Conservation (phyloP, 2,888 invertebrate genomes). For the Petrophora chlorosata region DNA sequence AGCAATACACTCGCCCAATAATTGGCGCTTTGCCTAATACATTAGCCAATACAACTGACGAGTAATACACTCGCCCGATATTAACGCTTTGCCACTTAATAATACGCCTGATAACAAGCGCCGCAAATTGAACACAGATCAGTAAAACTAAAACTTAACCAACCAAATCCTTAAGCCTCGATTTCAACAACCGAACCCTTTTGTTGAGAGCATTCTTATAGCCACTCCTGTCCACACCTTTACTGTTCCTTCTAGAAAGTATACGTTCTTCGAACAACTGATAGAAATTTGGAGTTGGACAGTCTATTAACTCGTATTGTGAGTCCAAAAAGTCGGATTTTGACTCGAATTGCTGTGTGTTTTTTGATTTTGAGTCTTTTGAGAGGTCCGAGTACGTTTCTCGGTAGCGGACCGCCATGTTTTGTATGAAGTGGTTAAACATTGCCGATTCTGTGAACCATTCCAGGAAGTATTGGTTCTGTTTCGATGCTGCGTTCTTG, state of each 20-base stretch:
- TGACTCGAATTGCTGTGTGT: background rate
- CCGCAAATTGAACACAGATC: background rate
- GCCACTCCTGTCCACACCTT: constrained; percentile 55
- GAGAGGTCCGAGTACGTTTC: constrained; percentile 32
- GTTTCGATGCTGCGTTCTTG: constrained; percentile 85
- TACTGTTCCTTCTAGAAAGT: constrained; percentile 45
- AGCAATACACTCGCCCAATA: too few relatives aligned
- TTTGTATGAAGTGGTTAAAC: constrained; percentile 90
- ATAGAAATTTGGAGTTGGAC: constrained; percentile 73
- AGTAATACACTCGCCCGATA: too few relatives aligned
- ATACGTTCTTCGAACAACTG: constrained; percentile 66
- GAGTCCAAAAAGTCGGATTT: background rate
- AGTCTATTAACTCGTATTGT: constrained; percentile 54
- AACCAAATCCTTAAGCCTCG: constrained; percentile 71
- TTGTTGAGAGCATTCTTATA: constrained; percentile 75
- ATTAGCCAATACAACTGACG: too few relatives aligned
- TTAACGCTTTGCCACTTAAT: too few relatives aligned
- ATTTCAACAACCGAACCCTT: constrained; percentile 67
- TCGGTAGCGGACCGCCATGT: constrained; percentile 59
- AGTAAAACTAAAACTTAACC: constrained; percentile 32
- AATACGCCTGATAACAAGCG: too few relatives aligned
- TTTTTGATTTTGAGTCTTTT: constrained; percentile 11
- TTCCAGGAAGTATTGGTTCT: constrained; percentile 89
- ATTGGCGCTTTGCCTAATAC: too few relatives aligned
- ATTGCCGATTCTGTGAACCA: constrained; percentile 95